Conservation (phyloP, 2,888 invertebrate genomes). For the Adela reaumurella region DNA sequence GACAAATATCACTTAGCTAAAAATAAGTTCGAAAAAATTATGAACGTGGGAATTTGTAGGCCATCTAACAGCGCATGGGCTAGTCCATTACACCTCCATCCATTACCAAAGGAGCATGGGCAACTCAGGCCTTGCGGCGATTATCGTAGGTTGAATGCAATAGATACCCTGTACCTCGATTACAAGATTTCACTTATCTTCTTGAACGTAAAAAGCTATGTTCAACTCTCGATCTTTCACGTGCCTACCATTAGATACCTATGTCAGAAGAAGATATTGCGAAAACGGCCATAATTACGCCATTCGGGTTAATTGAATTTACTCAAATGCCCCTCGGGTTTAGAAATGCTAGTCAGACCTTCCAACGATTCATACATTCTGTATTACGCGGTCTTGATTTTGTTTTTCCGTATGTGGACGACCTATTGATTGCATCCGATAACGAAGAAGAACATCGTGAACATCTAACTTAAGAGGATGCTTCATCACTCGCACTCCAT, state of each 20-base stretch:
- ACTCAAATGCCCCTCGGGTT: constrained; percentile 5
- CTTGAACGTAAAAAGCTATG: neutral
- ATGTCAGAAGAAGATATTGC: constrained; percentile 19
- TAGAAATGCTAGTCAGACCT: constrained; percentile 8
- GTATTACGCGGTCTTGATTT: constrained; percentile 7
- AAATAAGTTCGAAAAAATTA: constrained; percentile 6
- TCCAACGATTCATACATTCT: constrained; percentile 12
- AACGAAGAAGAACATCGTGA: constrained; percentile 7
- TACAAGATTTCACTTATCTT: constrained; percentile 5
- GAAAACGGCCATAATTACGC: too few relatives aligned
- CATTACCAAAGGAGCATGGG: constrained; percentile 1
- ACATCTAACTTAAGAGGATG: too few relatives aligned
- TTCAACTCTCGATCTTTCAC: constrained; percentile 11
- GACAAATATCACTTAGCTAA: constrained; percentile 1
- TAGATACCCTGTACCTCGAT: constrained; percentile 5
- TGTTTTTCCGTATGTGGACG: constrained; percentile 18
- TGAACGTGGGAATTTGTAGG: constrained; percentile 19
- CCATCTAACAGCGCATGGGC: constrained; percentile 10
- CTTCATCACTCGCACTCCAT: too few relatives aligned
- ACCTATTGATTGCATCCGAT: constrained; percentile 17
- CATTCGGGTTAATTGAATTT: constrained; percentile 16
- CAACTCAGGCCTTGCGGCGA: constrained; percentile 20
- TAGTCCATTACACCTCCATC: constrained; percentile 3
- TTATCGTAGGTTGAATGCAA: constrained; percentile 21
- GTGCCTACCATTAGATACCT: constrained; percentile 24